A percentile compares a stretch with the other conserved stretches of the same genome.
These are phyloP conservation scores for Trypoxylus dichotomus DNA, from an alignment of 1,140 invertebrate genomes.

Conservation along the genomic window DNA sequence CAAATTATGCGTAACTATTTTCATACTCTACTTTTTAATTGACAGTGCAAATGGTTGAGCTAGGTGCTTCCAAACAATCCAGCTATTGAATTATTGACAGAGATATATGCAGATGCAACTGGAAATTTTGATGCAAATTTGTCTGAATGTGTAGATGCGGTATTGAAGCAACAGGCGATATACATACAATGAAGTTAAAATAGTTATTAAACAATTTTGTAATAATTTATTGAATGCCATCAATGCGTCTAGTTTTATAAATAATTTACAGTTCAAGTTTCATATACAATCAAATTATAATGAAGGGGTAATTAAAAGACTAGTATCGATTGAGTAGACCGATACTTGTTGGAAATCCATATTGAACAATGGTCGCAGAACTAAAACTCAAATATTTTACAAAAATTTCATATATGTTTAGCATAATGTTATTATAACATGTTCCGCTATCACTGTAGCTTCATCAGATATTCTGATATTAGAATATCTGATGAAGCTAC, in stretches of 20 bases:
- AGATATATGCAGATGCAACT: slow-evolving; percentile 66
- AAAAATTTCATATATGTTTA: too few relatives aligned
- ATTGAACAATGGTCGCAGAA: too few relatives aligned
- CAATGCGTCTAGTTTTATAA: slow-evolving; percentile 51
- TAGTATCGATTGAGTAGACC: too few relatives aligned
- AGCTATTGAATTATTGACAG: slow-evolving; percentile 59
- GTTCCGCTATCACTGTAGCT: too few relatives aligned
- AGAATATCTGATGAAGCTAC: too few relatives aligned
- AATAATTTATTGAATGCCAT: slow-evolving; percentile 57
- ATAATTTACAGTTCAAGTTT: slow-evolving; percentile 64
- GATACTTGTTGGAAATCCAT: too few relatives aligned
- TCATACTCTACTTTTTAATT: slow-evolving; percentile 69
- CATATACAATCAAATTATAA: too few relatives aligned
- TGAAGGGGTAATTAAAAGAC: too few relatives aligned
- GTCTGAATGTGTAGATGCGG: slow-evolving; percentile 61
- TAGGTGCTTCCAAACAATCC: slow-evolving; percentile 67
- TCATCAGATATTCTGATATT: too few relatives aligned
- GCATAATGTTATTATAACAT: too few relatives aligned
- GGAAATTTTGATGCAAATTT: slow-evolving; percentile 63
- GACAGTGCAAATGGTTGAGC: slow-evolving; percentile 77
- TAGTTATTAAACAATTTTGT: slow-evolving; percentile 65
- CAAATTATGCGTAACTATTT: slow-evolving; percentile 72
- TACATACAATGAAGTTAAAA: slow-evolving; percentile 67
- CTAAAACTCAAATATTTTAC: too few relatives aligned
- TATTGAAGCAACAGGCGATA: slow-evolving; percentile 66